Base-by-base conservation (phyloP, 2,888 invertebrate genomes). In the Drosophila atripex region DNA sequence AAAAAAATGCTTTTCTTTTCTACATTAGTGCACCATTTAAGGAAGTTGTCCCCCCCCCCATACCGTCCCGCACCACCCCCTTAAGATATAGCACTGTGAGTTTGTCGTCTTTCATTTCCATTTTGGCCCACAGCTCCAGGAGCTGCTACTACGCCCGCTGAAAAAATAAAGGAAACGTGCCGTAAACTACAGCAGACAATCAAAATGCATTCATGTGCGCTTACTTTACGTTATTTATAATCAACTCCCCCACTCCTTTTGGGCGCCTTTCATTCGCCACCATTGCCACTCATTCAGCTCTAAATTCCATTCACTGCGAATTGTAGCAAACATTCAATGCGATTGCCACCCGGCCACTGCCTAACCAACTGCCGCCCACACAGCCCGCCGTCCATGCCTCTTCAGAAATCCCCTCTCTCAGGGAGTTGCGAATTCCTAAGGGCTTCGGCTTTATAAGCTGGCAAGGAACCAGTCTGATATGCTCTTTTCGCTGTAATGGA, bases 191-290 rank as follows among this genome's bases (percentile, higher is more conserved):
- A 64, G 57, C 77, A 86, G 86, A 84, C 84, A 84, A 84, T 84
- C 84, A 84, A 84, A 84, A 84, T 86, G 84, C 84, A 84, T 86
- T 86, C 86, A 86, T 86, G 86, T 80, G 74, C 83, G 75, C 84
- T 79, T 85, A 79, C 71, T 86, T 85, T 72, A 75, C 78, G 74
- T 86, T 84, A 84, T 84, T 86, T 84, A 84, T 84, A 84, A 80
- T 84, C 84, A 80, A 72, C 47, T 41, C 52, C 2, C 18, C 41
- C 32, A n/a, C 41, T 25, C 30, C 51, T n/a, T 41, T 21, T 35
- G 45, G 23, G 3, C 35, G 18, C 53, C 47, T 16, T 49, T 75
- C 75, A 78, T 72, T 63, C 58, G 21, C 51, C 32, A 41, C 38
- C 68, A 63, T 46, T 66, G 58, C 43, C 71, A 69, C 77, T 77